Evolutionary conservation across 2,888 invertebrate genomes (phyloP), one percentile per base, ranked within the genome.

Genomic region (Drosophila prolongata): DNA sequence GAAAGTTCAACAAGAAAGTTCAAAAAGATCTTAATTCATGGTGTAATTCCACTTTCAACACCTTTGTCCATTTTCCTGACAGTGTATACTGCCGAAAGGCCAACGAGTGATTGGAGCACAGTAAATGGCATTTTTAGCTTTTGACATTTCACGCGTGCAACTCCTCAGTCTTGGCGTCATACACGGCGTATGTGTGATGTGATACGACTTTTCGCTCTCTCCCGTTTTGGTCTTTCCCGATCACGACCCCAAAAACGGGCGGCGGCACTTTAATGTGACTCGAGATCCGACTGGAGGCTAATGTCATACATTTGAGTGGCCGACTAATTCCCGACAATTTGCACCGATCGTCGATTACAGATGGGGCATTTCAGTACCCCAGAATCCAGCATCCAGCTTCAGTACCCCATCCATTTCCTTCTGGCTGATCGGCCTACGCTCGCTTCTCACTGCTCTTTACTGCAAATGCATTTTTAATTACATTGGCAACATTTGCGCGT

Each of bases 121-220:
- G 64, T 65, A 81, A 87, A 89, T 85, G 87, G 85, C 82, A 85
- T 87, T 85, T 85, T 87, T 85, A 87, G 79, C 85, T 81, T 85
- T 85, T 89, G 85, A 89, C 85, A 85, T 85, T 85, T 85, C 85
- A 85, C 89, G 85, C 89, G 89, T 85, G 83, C 80, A 75, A 30
- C 47, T 9, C 34, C 52, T 47, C 52, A 55, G 42, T 37, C 30
- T 35, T 44, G 49, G 43, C 35, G 73, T 80, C 76, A 71, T 75
- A 85, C 81, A 80, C 71, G 89, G 77, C 87, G 89, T 81, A 84
- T 89, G 85, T 82, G 89, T 55, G 87, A 85, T 85, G 89, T 87
- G 85, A 89, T 84, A 87, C 89, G 84, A 81, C 89, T 89, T 89
- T 87, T 73, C 80, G 77, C 72, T 82, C 66, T 79, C 80, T 46